Evolutionary conservation across 2,888 invertebrate genomes (phyloP), one percentile per base, ranked within the genome.

Genomic region (Catocala sponsa): DNA sequence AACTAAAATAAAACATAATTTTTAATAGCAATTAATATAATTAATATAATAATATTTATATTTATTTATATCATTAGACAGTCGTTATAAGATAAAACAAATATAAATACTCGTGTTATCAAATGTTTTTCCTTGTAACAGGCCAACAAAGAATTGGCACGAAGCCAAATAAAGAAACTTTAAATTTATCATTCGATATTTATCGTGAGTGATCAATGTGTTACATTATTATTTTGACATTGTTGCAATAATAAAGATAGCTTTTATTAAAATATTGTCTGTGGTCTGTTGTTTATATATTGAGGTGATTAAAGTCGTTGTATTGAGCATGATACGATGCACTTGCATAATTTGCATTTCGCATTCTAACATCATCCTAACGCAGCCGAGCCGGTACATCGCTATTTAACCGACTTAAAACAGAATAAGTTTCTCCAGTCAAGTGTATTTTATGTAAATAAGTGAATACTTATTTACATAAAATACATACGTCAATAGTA

Each of bases 111-210:
- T 60, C 55, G 25, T 60, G 61, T 73, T 61, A 64, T 57, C 62
- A 68, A 63, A 67, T 72, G 64, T 69, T 67, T 65, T 70, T 69
- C 58, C 66, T 68, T 66, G 70, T 71, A 67, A 54, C 68, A 62
- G 63, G 69, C 74, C 74, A 74, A 80, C 74, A 78, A 74, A 74
- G 63, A 74, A 55, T 59, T 83, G 82, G 82, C 82, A 76, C 6
- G 10, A 52, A 44, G 70, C 84, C 82, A 82, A 68, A n/a, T n/a
- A n/a, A 55, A 59, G 42, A 59, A 55, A 61, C 62, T 63, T 64
- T 74, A 68, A 68, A 62, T 64, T 78, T 71, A 68, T 68, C 59
- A 65, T 61, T 49, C n/a, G 25, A 38, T 63, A 63, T 55, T 25
- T 42, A 42, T 47, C 38, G 32, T 42, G 5, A 11, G 13, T 10